Percentiles rank a stretch among this genome's conserved stretches.
These are phyloP conservation scores for Mohoua ochrocephala DNA, from an alignment of 2,113 vertebrate genomes.

Conservation along the genomic window DNA sequence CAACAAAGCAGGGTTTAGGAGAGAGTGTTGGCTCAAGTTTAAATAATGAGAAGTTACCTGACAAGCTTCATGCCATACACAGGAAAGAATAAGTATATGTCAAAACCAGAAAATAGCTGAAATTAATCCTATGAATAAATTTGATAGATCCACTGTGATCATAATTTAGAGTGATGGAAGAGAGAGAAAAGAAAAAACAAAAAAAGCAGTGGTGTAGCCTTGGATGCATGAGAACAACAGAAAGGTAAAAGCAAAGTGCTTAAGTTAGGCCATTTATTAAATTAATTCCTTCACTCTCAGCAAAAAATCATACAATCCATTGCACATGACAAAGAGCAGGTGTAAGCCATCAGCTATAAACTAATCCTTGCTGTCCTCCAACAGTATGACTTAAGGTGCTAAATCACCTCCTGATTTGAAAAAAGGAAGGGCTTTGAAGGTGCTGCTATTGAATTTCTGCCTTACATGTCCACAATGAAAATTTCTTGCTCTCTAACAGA, in stretches of 20 bases:
- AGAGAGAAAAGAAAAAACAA: neutral
- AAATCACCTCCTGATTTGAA: neutral
- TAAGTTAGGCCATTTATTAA: neutral
- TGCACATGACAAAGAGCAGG: neutral
- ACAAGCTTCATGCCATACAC: neutral
- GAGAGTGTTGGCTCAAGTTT: neutral
- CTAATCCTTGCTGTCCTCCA: neutral
- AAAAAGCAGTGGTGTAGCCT: neutral
- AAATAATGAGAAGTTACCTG: constrained; percentile 1
- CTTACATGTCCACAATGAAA: neutral
- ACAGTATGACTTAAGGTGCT: neutral
- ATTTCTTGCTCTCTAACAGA: neutral
- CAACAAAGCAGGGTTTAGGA: neutral
- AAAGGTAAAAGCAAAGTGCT: neutral
- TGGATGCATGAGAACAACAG: neutral
- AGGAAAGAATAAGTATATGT: neutral
- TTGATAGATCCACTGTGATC: neutral
- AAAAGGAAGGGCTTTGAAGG: neutral
- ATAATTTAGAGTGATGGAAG: neutral
- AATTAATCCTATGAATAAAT: constrained; percentile 1
- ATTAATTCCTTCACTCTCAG: neutral
- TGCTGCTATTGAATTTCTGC: neutral
- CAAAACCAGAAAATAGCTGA: neutral
- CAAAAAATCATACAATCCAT: neutral
- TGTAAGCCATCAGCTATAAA: neutral